Conservation (phyloP, 2,888 invertebrate genomes). For the Ashinkailepas kermadecensis region DNA sequence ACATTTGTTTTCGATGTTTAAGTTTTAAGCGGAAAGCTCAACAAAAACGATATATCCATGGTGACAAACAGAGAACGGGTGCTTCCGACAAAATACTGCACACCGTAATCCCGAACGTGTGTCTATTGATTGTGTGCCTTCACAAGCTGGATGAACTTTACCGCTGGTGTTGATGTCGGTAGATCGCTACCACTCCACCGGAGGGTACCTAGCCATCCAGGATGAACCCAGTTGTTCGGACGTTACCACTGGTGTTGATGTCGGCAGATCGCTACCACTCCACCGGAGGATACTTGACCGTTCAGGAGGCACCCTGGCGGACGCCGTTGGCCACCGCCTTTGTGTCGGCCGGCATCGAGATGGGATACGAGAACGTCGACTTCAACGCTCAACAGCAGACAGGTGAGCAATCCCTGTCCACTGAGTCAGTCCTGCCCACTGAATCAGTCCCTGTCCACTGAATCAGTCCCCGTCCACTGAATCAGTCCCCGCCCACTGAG, state of each 20-base stretch:
- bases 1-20: no score
- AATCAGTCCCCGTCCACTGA: no score
- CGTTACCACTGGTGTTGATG: constrained; percentile 51
- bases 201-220: constrained; percentile 68
- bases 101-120: no score
- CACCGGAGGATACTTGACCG: constrained; percentile 66
- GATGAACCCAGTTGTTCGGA: constrained; percentile 84
- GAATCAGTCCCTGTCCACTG: no score
- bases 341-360: constrained; percentile 69
- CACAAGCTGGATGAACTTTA: constrained; percentile 44
- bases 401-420: constrained; percentile 39
- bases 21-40: no score
- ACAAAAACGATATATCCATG: no score
- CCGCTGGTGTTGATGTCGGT: neutral
- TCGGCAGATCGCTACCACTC: constrained; percentile 32
- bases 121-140: no score
- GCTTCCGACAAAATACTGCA: no score
- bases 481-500: no score
- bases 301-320: constrained; percentile 78
- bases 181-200: constrained; percentile 45
- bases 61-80: no score
- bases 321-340: constrained; percentile 75
- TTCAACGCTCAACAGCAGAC: constrained; percentile 78
- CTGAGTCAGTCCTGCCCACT: no score
- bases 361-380: constrained; percentile 78